These are phyloP conservation scores for Polypterus bichir DNA, from an alignment of 2,113 vertebrate species.

Conservation along the genomic window DNA sequence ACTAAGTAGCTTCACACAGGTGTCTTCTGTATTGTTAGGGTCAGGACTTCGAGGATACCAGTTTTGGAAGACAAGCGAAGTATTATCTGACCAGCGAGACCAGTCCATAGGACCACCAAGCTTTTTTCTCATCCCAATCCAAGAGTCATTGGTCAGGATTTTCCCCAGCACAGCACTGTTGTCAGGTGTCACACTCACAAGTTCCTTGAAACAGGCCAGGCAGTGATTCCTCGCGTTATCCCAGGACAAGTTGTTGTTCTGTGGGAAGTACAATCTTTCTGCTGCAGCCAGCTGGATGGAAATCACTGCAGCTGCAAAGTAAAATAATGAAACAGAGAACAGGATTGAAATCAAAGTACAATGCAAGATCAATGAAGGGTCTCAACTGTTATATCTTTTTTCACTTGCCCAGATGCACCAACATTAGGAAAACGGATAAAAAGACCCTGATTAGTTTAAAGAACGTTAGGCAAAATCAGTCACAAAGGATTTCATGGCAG, in stretches of 20 bases:
- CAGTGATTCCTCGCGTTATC: conserved; percentile 27
- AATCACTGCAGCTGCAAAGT: no score
- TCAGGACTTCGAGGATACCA: conserved; percentile 45
- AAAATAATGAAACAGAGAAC: no score
- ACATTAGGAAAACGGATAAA: no score
- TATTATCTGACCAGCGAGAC: conserved; percentile 39
- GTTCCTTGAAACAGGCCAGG: conserved; percentile 38
- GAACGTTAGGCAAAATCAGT: no score
- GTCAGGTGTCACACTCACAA: conserved; percentile 31
- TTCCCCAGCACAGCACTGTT: conserved; percentile 18
- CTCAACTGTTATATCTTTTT: no score
- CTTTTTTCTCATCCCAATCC: conserved; percentile 43
- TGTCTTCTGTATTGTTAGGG: conserved; percentile 27
- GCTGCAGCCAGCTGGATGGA: neutral
- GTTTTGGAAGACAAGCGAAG: conserved; percentile 45
- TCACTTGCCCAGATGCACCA: no score
- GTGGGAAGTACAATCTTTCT: conserved; percentile 23
- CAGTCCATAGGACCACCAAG: conserved; percentile 19
- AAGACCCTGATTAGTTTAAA: no score
- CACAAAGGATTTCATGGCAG: no score
- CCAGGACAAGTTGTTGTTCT: conserved; percentile 12
- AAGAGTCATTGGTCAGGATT: conserved; percentile 21
- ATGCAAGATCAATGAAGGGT: no score
- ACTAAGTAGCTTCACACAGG: conserved; percentile 35
- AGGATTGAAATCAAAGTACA: no score